Percentiles rank a stretch among this genome's conserved stretches.
Evolutionary conservation across 2,113 vertebrate genomes (phyloP).

Genomic region (Sturnira hondurensis): DNA sequence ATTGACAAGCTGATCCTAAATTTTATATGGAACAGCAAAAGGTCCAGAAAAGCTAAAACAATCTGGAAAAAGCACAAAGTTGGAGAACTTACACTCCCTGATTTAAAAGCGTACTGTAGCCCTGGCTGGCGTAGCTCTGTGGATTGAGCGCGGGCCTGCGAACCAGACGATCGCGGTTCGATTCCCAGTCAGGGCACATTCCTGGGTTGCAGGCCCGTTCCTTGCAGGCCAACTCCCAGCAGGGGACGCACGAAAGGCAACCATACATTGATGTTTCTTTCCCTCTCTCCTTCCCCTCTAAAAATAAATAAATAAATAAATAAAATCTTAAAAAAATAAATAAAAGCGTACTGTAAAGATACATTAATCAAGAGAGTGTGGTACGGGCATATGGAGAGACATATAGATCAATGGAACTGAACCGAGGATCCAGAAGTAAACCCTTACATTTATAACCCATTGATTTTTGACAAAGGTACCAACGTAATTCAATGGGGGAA

Average conservation of each 20-base stretch:
- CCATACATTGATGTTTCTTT: too few relatives aligned
- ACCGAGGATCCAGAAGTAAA: neutral
- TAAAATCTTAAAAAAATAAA: too few relatives aligned
- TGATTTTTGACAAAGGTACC: neutral
- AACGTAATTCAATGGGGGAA: neutral
- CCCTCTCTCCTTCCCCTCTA: too few relatives aligned
- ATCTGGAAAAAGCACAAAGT: neutral
- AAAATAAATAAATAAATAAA: too few relatives aligned
- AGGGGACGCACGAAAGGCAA: too few relatives aligned
- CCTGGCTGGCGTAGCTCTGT: too few relatives aligned
- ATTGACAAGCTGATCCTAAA: conserved; percentile 9
- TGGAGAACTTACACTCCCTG: neutral
- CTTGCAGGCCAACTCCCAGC: too few relatives aligned
- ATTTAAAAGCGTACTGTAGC: neutral
- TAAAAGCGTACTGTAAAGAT: neutral
- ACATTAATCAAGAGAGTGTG: neutral
- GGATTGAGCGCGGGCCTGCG: too few relatives aligned
- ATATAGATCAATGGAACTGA: neutral
- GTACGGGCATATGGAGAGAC: neutral
- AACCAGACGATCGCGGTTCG: too few relatives aligned
- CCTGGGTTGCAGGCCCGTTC: too few relatives aligned
- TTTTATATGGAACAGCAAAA: neutral
- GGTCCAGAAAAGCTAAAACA: neutral
- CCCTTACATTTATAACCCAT: neutral
- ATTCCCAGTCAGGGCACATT: too few relatives aligned